These are phyloP conservation scores for Latrodectus geometricus DNA, from an alignment of 1,140 invertebrate genomes.

Conservation along the genomic window DNA sequence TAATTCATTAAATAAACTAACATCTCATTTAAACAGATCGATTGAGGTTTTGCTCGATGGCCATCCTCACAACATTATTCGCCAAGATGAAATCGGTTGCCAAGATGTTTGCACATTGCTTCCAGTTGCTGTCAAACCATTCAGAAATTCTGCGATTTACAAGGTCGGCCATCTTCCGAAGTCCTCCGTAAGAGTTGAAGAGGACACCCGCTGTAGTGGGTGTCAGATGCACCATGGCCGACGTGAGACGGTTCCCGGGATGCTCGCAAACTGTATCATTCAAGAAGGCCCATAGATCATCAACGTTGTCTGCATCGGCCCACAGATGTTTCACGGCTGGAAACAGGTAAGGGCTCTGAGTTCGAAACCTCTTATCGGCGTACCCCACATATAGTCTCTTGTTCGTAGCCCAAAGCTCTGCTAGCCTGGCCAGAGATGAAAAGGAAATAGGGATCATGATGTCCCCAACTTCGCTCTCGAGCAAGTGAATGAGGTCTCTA, in stretches of 20 bases:
- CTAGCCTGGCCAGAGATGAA: constrained; percentile 66
- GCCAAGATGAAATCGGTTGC: constrained; percentile 84
- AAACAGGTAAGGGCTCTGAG: constrained; percentile 66
- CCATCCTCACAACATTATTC: constrained; percentile 77
- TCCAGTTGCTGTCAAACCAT: constrained; percentile 76
- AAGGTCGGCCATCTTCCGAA: constrained; percentile 78
- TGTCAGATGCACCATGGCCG: constrained; percentile 77
- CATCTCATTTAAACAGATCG: neutral
- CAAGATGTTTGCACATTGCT: constrained; percentile 78
- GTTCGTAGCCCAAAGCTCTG: constrained; percentile 71
- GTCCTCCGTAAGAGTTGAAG: constrained; percentile 68
- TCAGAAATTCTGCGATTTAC: constrained; percentile 78
- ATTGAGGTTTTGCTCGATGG: constrained; percentile 73
- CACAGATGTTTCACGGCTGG: constrained; percentile 73
- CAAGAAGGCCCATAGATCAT: constrained; percentile 71
- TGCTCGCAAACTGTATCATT: constrained; percentile 60
- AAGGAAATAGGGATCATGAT: constrained; percentile 69
- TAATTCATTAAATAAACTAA: neutral
- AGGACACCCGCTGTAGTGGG: constrained; percentile 79
- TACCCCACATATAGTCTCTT: constrained; percentile 75
- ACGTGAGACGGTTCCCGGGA: constrained; percentile 1
- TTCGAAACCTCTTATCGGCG: constrained; percentile 64
- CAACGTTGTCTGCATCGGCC: constrained; percentile 73
- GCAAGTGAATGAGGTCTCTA: constrained; percentile 70
- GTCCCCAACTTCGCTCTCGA: constrained; percentile 71